phyloP scores from a whole-genome alignment of 2,888 invertebrate species.

The Amblyjoppa fuscipennis region DNA sequence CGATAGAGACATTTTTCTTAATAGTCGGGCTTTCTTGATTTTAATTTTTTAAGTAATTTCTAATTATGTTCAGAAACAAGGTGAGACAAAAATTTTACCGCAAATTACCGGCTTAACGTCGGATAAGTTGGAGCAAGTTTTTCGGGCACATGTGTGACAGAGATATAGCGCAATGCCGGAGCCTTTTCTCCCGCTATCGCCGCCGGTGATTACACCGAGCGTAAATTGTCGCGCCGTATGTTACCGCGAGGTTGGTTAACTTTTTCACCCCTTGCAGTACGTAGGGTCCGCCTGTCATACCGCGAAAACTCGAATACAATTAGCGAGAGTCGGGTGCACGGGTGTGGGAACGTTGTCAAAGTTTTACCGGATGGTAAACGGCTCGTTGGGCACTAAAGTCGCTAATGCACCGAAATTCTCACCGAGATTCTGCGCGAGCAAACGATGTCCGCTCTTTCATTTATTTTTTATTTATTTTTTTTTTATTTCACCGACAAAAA shows the following conservation, averaged over 20 bases:
- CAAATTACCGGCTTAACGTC: not conserved
- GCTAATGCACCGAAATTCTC: conserved; percentile 16
- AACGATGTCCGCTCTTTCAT: not conserved
- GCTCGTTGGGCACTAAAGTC: not conserved
- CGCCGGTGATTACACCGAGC: conserved; percentile 28
- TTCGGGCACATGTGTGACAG: not conserved
- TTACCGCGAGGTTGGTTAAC: conserved; percentile 52
- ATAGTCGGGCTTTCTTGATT: not conserved
- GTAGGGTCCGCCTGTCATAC: conserved; percentile 5
- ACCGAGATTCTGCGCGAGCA: not conserved
- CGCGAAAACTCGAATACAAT: conserved; percentile 15
- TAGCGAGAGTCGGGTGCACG: conserved; percentile 1
- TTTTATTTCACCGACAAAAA: not conserved
- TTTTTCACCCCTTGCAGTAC: conserved; percentile 39
- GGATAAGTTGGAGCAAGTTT: conserved; percentile 9
- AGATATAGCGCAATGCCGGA: not conserved
- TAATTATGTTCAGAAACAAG: not conserved
- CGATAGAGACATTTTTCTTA: not conserved
- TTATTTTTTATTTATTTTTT: not conserved
- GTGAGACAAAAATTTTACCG: conserved; percentile 1
- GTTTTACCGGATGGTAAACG: conserved; percentile 7
- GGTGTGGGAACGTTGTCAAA: conserved; percentile 20
- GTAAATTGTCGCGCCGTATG: conserved; percentile 61
- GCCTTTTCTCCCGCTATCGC: conserved; percentile 2
- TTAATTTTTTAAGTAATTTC: not conserved